Base-by-base conservation (phyloP, 2,113 vertebrate genomes). In the Microtus pennsylvanicus region DNA sequence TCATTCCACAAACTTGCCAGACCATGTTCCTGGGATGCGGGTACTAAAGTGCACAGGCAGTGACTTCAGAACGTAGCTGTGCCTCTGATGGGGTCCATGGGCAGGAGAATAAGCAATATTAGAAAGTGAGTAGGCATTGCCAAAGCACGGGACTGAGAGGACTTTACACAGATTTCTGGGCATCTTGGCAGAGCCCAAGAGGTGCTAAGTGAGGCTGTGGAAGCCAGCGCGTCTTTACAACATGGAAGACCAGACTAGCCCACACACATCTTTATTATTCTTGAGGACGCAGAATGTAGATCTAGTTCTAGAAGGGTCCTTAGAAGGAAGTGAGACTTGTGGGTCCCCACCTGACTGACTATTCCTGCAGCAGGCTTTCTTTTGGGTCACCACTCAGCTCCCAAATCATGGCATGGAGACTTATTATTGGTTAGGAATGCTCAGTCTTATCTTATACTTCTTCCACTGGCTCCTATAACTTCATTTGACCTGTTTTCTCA, bases 1-100 rank as follows among this genome's bases (percentile, higher is more conserved):
- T 96, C 85, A 92, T 85, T 95, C 94, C 67, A 52, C 80, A 90
- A 80, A 42, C n/a, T 83, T 35, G 10, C 2, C 67, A 47, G 45
- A 26, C n/a, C 87, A 87, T 95, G 42, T 76, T 72, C 80, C 77
- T 72, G 72, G 35, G 24, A 45, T 58, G 19, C 35, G 13, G 69
- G 45, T 42, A 30, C 35, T 69, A 63, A 24, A 55, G 63, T 21
- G 70, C 65, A 78, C 12, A 77, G n/a, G n/a, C 0, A 5, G 21
- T 55, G 76, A 24, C 63, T 87, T 82, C 67, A 35, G 52, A 77
- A 63, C 7, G 2, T 69, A 61, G 24, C 13, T 80, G 24, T 4
- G 89, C n/a, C 58, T 89, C 61, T 58, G 10, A 6, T 7, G 35
- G 74, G 63, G 35, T 8, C 3, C 7, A 52, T 70, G 61, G 69